Base-by-base conservation (phyloP, 2,888 invertebrate genomes). In the Abrostola tripartita region DNA sequence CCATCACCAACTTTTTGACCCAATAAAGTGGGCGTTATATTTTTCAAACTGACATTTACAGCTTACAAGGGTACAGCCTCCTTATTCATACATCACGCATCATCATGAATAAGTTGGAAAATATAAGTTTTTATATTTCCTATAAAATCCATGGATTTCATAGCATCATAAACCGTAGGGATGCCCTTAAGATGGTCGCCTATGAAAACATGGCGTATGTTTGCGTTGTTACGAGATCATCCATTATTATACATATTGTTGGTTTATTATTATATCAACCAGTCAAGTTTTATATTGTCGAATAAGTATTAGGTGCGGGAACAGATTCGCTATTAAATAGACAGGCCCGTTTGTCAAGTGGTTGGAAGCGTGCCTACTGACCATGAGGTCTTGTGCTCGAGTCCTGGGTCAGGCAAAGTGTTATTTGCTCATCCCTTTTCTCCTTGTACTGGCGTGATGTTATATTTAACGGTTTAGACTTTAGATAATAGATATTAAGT, bases 131-230 rank as follows among this genome's bases (percentile, higher is more conserved):
- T 75, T 80, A 70, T 72, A 67, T 69, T 67, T 64, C 61, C 65
- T 61, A 71, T 75, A 67, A 79, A 78, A 59, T 53, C 65, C 63
- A 65, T 61, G 63, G 53, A 64, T 71, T 81, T 79, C 54, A 78
- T 69, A 62, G 65, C 59, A 40, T 49, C 55, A 66, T 76, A 79
- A 78, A 80, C 40, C 58, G 57, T 51, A 49, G 66, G 54, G 24
- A 24, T 24, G 24, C 53, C 64, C 66, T 63, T 54, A 70, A 78
- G 73, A 78, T 61, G 66, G 52, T 67, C 35, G 73, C 64, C 65
- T 68, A 64, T 62, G 65, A 73, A 62, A 72, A 72, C 56, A 67
- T 49, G 40, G 57, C 65, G 57, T 71, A 58, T 68, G 68, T 80
- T 77, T 67, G 65, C 65, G 37, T 24, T 61, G 58, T 62, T 76